Evolutionary conservation across 2,113 vertebrate species (phyloP).

Genomic region (Anseranas semipalmata): DNA sequence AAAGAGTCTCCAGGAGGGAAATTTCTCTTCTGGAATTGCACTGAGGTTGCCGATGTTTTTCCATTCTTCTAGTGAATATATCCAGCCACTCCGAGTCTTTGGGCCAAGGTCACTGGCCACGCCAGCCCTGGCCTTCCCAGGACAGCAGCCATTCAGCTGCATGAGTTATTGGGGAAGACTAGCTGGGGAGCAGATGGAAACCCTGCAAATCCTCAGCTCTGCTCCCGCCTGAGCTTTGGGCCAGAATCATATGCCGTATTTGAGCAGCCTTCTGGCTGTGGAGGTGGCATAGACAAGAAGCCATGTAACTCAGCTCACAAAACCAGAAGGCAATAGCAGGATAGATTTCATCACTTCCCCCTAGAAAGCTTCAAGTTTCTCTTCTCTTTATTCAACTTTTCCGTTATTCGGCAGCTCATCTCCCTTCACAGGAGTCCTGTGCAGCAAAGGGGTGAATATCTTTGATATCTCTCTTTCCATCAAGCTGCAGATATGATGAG

Average conservation of each 20-base stretch:
- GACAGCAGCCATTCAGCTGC: background rate
- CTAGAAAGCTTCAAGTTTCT: background rate
- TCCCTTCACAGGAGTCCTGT: background rate
- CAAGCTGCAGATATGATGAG: slow-evolving; percentile 6
- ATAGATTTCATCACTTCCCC: background rate
- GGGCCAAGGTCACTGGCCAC: background rate
- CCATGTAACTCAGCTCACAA: slow-evolving; percentile 22
- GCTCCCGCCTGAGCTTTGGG: slow-evolving; percentile 49
- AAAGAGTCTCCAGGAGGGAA: background rate
- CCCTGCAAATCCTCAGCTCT: slow-evolving; percentile 19
- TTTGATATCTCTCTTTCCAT: slow-evolving; percentile 13
- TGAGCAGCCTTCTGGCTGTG: slow-evolving; percentile 61
- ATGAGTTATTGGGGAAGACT: background rate
- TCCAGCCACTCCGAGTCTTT: background rate
- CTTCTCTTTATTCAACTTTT: background rate
- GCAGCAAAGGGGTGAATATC: background rate
- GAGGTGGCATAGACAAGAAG: slow-evolving; percentile 59
- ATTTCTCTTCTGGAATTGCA: background rate
- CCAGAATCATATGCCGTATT: slow-evolving; percentile 43
- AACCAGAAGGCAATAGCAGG: slow-evolving; percentile 37
- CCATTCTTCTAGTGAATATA: background rate
- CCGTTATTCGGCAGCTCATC: background rate
- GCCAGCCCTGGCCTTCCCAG: background rate
- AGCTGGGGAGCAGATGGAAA: slow-evolving; percentile 40
- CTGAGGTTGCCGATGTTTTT: background rate